Percentiles rank a stretch among this genome's conserved stretches.
phyloP scores from a whole-genome alignment of 2,888 invertebrate genomes.

The Mechanitis messenoides region DNA sequence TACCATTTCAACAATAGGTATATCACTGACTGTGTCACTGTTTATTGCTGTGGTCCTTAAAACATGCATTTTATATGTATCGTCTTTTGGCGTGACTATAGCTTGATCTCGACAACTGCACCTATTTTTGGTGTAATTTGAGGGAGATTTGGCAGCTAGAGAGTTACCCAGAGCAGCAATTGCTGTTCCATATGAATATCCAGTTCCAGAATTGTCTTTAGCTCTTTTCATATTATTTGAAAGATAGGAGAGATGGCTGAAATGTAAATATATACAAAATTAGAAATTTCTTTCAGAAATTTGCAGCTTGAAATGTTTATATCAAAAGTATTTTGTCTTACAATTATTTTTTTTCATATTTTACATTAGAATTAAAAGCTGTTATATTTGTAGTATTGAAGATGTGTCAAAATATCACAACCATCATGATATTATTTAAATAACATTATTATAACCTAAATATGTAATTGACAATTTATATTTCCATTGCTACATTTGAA shows the following conservation, averaged over 20 bases:
- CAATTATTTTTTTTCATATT: neutral
- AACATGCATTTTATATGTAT: constrained; percentile 47
- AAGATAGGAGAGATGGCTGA: constrained; percentile 51
- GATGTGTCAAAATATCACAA: constrained; percentile 1
- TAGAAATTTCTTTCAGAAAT: neutral
- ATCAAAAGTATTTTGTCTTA: neutral
- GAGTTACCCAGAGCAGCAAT: constrained; percentile 47
- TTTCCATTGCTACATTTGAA: neutral
- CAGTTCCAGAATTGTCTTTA: constrained; percentile 65
- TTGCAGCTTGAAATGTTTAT: neutral
- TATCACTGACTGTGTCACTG: constrained; percentile 45
- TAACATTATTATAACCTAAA: neutral
- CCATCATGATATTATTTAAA: constrained; percentile 1
- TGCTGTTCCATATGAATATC: constrained; percentile 64
- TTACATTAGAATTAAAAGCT: constrained; percentile 11
- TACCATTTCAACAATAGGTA: constrained; percentile 46
- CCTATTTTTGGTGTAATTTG: constrained; percentile 37
- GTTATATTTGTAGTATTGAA: neutral
- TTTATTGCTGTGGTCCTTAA: constrained; percentile 65
- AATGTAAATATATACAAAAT: constrained; percentile 30
- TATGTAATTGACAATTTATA: neutral
- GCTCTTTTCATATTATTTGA: constrained; percentile 57
- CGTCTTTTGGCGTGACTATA: constrained; percentile 40
- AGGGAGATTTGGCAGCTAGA: constrained; percentile 36
- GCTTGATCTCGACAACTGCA: constrained; percentile 50